Percentiles rank a stretch among this genome's conserved stretches.
Conservation (phyloP, 2,797 vertebrate genomes). For the Hypotaenidia okinawae region DNA sequence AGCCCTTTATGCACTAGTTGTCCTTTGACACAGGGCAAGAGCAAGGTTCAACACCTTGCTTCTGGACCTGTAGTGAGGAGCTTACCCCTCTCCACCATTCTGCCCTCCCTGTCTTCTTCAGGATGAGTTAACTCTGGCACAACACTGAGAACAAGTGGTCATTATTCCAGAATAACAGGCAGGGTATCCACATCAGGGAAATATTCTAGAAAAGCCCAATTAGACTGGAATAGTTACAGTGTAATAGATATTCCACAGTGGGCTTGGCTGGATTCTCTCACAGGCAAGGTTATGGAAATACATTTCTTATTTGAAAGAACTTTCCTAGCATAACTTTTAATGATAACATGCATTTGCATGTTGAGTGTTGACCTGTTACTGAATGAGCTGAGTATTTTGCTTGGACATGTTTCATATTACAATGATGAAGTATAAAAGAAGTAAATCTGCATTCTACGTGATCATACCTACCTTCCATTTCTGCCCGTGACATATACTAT, state of each 20-base stretch:
- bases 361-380: background rate
- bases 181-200: background rate
- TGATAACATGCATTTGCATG: background rate
- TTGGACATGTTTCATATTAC: background rate
- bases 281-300: background rate
- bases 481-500: background rate
- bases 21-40: background rate
- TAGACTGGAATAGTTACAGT: background rate
- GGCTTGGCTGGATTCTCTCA: background rate
- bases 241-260: background rate
- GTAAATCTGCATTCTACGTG: background rate
- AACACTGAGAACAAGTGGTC: background rate
- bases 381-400: background rate
- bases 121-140: background rate
- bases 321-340: background rate
- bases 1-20: rapidly evolving
- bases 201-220: background rate
- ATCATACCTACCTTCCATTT: background rate
- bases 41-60: background rate
- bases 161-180: background rate
- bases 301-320: background rate
- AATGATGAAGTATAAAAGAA: background rate
- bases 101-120: background rate
- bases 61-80: background rate
- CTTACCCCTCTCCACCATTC: background rate